These are phyloP conservation scores for Canis aureus DNA, from an alignment of 2,113 vertebrate genomes.

Conservation along the genomic window DNA sequence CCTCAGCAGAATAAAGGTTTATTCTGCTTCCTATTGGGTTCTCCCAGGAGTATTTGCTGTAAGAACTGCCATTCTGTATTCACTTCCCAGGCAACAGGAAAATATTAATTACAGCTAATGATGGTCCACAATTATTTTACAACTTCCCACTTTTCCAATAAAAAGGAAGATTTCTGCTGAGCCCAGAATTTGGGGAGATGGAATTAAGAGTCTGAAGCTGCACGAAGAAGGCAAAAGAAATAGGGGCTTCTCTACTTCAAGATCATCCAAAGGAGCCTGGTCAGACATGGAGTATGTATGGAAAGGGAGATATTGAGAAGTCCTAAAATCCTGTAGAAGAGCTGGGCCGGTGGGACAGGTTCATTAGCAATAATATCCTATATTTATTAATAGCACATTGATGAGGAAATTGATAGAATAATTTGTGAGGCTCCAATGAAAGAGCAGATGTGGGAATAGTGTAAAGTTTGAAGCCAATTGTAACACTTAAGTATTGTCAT, in stretches of 20 bases:
- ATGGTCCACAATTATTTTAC: neutral
- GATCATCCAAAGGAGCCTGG: neutral
- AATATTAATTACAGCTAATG: neutral
- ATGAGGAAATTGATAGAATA: constrained; percentile 26
- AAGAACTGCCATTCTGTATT: neutral
- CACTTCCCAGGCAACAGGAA: neutral
- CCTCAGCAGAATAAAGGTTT: neutral
- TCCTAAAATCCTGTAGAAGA: neutral
- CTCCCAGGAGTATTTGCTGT: neutral
- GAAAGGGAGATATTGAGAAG: neutral
- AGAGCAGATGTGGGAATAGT: neutral
- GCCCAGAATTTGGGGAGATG: neutral
- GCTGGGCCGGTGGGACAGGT: neutral
- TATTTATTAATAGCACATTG: neutral
- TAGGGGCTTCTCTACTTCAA: neutral
- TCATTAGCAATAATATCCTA: neutral
- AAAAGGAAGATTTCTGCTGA: neutral
- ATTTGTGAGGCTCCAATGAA: neutral
- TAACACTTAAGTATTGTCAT: constrained; percentile 26
- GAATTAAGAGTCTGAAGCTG: neutral
- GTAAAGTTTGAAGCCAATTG: neutral
- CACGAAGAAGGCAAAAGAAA: neutral
- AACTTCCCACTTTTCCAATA: neutral
- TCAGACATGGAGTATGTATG: neutral
- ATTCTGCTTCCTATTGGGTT: neutral